Percentiles rank a stretch among this genome's conserved stretches.
These are phyloP conservation scores for Drosophila demipolita DNA, from an alignment of 2,888 invertebrate genomes.

Conservation along the genomic window DNA sequence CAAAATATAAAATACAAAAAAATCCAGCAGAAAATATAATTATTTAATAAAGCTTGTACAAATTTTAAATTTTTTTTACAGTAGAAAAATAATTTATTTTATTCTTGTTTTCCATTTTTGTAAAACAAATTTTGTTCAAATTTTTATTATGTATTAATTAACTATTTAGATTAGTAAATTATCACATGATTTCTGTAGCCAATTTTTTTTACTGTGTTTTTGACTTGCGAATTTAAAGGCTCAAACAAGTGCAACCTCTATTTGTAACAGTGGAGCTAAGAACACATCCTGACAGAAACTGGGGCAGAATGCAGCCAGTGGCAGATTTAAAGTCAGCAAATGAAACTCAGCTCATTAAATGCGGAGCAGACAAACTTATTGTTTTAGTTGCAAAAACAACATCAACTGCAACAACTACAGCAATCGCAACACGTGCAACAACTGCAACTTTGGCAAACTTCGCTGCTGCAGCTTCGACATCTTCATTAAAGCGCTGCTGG, in stretches of 20 bases:
- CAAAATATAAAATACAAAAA: background rate
- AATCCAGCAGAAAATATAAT: background rate
- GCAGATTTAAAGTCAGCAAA: constrained; percentile 56
- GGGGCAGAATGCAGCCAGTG: constrained; percentile 32
- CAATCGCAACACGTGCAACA: constrained; percentile 1
- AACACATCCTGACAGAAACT: constrained; percentile 30
- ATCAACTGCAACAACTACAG: background rate
- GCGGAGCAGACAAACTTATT: constrained; percentile 40
- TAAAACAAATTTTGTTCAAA: background rate
- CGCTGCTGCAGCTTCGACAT: background rate
- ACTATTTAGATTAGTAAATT: too few species aligned
- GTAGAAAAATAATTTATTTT: background rate
- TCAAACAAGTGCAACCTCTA: background rate
- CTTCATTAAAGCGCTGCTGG: constrained; percentile 16
- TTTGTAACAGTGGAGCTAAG: background rate
- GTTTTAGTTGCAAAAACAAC: constrained; percentile 21
- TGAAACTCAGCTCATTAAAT: constrained; percentile 69
- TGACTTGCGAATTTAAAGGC: background rate
- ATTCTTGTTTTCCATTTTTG: too few species aligned
- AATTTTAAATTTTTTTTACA: background rate
- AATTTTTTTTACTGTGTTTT: background rate
- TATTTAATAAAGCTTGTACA: background rate
- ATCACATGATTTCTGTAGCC: background rate
- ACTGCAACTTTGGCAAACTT: constrained; percentile 55
- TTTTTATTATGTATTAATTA: background rate